These are phyloP conservation scores for Aegotheles bennettii DNA, from an alignment of 2,113 vertebrate species.

Conservation along the genomic window DNA sequence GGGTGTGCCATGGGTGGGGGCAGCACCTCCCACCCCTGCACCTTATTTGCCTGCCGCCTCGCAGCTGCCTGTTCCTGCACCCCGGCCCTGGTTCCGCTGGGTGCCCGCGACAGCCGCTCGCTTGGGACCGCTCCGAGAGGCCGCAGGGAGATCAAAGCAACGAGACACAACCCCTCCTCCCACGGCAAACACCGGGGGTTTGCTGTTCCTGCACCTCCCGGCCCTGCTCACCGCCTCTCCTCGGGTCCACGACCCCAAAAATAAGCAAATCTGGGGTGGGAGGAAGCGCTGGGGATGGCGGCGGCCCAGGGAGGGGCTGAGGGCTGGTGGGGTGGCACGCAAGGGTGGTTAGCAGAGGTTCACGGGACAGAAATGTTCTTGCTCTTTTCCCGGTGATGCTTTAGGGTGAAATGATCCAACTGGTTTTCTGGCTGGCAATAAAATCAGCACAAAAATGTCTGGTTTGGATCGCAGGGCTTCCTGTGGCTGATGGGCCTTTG, in stretches of 20 bases:
- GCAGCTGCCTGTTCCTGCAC: slow-evolving; percentile 19
- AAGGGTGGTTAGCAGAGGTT: not conserved
- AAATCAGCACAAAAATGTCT: not conserved
- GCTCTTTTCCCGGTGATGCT: not conserved
- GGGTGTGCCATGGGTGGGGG: not conserved
- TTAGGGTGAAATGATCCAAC: not conserved
- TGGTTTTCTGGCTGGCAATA: not conserved
- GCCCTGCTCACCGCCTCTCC: not conserved
- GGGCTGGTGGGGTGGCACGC: accelerated
- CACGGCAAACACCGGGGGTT: not conserved
- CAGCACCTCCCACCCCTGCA: not conserved
- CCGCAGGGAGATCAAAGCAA: not conserved
- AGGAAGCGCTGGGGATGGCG: not conserved
- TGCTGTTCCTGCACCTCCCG: not conserved
- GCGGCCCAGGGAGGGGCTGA: accelerated
- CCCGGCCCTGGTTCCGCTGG: not conserved
- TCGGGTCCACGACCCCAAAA: not conserved
- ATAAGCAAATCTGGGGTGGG: not conserved
- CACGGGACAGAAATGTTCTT: not conserved
- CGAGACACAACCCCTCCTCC: not conserved
- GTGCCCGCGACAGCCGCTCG: not conserved
- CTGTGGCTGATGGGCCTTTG: not conserved
- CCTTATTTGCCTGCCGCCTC: not conserved
- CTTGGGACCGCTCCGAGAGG: not conserved
- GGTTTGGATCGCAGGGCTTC: not conserved